These are phyloP conservation scores for Cyprinodon tularosa DNA, from an alignment of 2,113 vertebrate genomes.

Conservation along the genomic window DNA sequence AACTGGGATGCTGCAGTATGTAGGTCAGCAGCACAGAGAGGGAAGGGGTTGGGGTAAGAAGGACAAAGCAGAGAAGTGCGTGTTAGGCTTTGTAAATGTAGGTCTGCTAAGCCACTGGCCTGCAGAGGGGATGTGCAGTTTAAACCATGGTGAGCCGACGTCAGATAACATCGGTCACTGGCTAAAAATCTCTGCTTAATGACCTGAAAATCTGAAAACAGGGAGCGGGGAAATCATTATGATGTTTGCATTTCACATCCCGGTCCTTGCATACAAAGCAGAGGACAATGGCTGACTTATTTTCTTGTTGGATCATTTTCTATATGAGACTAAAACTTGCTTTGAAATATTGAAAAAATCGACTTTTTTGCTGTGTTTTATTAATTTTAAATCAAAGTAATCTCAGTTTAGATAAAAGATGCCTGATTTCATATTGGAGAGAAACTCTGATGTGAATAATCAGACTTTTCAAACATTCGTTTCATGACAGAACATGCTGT, in stretches of 20 bases:
- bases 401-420: neutral
- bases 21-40: conserved; percentile 78
- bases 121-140: neutral
- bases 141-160: conserved; percentile 1
- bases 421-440: neutral
- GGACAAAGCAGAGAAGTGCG: conserved; percentile 28
- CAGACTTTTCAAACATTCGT: conserved; percentile 34
- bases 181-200: conserved; percentile 9
- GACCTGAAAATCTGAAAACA: neutral
- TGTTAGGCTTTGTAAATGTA: conserved; percentile 16
- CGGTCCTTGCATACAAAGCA: neutral
- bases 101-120: conserved; percentile 4
- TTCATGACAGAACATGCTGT: conserved; percentile 5
- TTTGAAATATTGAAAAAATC: neutral
- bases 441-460: conserved; percentile 7
- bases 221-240: neutral
- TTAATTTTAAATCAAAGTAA: neutral
- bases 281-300: neutral
- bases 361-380: too few relatives aligned
- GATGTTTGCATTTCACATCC: conserved; percentile 15
- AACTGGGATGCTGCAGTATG: conserved; percentile 75
- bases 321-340: neutral
- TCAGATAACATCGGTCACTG: conserved; percentile 18
- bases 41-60: conserved; percentile 55
- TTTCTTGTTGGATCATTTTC: neutral